Percentiles rank a stretch among this genome's conserved stretches.
Conservation (phyloP, 2,113 vertebrate genomes). For the Lophotis ruficrista region DNA sequence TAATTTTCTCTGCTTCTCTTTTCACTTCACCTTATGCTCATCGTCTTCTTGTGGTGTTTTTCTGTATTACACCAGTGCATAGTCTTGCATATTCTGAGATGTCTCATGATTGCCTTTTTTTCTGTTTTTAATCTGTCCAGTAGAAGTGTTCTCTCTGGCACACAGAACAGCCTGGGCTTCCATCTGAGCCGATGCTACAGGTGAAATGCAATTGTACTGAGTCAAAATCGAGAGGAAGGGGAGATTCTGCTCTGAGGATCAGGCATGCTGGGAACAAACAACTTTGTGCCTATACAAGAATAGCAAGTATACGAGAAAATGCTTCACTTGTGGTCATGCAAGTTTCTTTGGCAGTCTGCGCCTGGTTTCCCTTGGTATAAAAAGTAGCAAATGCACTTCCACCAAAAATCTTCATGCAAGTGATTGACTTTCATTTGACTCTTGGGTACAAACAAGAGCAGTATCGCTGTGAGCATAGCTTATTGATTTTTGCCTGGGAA, state of each 20-base stretch:
- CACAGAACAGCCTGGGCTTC: neutral
- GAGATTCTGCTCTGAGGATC: neutral
- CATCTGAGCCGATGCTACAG: neutral
- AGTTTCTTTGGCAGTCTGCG: neutral
- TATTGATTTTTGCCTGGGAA: neutral
- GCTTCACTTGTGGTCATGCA: neutral
- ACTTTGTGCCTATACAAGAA: neutral
- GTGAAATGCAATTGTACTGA: neutral
- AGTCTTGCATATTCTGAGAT: neutral
- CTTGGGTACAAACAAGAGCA: neutral
- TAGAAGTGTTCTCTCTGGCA: neutral
- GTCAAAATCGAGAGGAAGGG: neutral
- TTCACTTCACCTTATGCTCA: neutral
- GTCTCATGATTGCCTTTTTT: neutral
- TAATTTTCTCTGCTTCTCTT: neutral
- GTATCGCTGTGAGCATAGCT: neutral
- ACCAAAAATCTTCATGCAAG: neutral
- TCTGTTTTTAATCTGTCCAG: neutral
- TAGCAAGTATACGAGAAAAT: neutral
- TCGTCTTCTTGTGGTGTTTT: neutral
- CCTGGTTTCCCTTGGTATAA: neutral
- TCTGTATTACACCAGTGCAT: neutral
- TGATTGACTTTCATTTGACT: neutral
- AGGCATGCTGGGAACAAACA: neutral
- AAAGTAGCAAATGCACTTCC: neutral